Evolutionary conservation across 2,797 vertebrate species (phyloP).

Genomic region (Apodemus agrarius): DNA sequence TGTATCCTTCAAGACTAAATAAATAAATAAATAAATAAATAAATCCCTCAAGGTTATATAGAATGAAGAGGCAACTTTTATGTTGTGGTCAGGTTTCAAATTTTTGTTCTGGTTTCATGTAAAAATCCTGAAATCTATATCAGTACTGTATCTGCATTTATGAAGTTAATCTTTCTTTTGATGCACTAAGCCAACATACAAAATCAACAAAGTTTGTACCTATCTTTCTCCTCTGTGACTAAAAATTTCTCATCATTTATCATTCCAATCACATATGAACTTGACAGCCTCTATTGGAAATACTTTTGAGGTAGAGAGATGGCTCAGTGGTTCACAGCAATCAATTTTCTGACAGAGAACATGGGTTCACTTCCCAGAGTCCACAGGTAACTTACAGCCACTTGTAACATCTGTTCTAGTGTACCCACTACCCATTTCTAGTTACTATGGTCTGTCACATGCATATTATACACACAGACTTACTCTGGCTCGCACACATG

Average conservation of each 20-base stretch:
- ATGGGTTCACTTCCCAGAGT: not conserved
- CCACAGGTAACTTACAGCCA: not conserved
- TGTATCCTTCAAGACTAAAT: not conserved
- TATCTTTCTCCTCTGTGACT: not conserved
- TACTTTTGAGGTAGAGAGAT: not conserved
- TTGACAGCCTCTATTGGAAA: constrained; percentile 9
- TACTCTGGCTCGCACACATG: not conserved
- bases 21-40: not conserved
- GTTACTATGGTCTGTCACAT: fast-evolving
- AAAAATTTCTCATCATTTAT: not conserved
- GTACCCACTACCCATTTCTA: not conserved
- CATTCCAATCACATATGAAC: not conserved
- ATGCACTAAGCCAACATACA: not conserved
- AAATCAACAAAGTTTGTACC: constrained; percentile 7
- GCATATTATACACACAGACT: not conserved
- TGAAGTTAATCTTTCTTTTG: not conserved
- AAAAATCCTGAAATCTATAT: not conserved
- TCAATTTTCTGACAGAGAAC: not conserved
- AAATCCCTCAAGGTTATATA: not conserved
- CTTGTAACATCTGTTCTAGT: not conserved
- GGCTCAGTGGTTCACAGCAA: not conserved
- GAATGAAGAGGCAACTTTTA: not conserved
- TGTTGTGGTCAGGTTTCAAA: not conserved
- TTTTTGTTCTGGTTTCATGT: not conserved
- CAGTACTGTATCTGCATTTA: not conserved